Evolutionary conservation across 2,797 vertebrate species (phyloP), one percentile per base, ranked within the genome.

Genomic region (Chloroceryle inda): DNA sequence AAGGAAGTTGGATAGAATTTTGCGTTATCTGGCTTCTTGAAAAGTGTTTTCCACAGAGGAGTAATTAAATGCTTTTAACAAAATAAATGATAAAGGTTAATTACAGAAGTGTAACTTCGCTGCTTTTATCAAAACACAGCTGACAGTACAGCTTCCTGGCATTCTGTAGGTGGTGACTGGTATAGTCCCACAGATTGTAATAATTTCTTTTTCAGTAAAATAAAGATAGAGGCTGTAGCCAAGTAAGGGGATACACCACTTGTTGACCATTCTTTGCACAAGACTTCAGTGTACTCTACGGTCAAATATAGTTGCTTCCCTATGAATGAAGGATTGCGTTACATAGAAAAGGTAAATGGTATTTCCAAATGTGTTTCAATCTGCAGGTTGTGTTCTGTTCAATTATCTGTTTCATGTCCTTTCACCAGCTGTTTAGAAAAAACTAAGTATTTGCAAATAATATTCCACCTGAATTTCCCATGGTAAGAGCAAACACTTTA

Each of bases 31-130:
- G 47, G 4, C 45, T 61, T 81, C 9, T 61, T 78, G 35, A 63
- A 38, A 84, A 64, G 11, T 63, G 13, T 42, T 90, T 89, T 93
- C 61, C 7, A 2, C 24, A n/a, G 15, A 55, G 8, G 63, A 80
- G 8, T 68, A 84, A 64, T 90, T 71, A 93, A 87, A 77, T 40
- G 49, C 33, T 94, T 93, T 88, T 61, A 24, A 62, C 63, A 66
- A 75, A 88, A 58, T 59, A 33, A 53, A 52, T 72, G 58, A 42
- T 55, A 42, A 61, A 83, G 53, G 56, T 94, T 97, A 95, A 74
- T 94, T 88, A 26, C 56, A 59, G 29, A 68, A 62, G 35, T 26
- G 45, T 50, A 53, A 29, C 55, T 26, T 64, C 26, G 18, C 8
- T 72, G 53, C 38, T 73, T 78, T 83, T 61, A 40, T 71, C 64